Base-by-base conservation (phyloP, 2,888 invertebrate genomes). In the Melinaea marsaeus region DNA sequence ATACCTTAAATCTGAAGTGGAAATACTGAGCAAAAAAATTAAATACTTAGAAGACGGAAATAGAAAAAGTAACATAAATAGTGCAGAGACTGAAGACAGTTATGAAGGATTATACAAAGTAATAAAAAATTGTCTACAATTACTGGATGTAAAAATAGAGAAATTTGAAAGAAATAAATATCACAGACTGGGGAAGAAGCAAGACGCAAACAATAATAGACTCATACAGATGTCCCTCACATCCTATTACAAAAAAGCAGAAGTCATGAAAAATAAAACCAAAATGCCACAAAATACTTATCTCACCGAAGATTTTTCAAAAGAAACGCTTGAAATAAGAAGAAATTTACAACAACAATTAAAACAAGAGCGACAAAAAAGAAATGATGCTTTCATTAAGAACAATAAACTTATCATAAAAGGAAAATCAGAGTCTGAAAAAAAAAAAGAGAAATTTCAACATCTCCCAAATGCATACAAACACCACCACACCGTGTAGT, bases 1-100 rank as follows among this genome's bases (percentile, higher is more conserved):
- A 68, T 65, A 65, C 46, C 48, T 65, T 7, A 68, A 68, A 65
- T 47, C n/a, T 13, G 63, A 66, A 57, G 54, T 68, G 0, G 57
- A 60, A 42, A 55, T 58, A 58, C 35, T 66, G 9, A 66, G 60
- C 35, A 60, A 48, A 11, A 62, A 63, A 13, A 55, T 63, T 45
- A 7, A 54, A 45, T 35, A 65, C 13, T 33, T 62, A 6, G 62
- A 65, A 37, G 32, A n/a, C 7, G 57, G 59, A 32, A 48, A 35
- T 32, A 63, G 34, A n/a, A 58, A 22, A 48, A 63, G 59, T 34
- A 63, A 63, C 33, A 34, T 63, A 5, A 58, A 22, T 63, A 11
- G 9, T 62, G 13, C 61, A 62, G 35, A 5, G 35, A 35, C 4
- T 35, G 6, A 35, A 35, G 35, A 6, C 35, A 35, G 6, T 35